A percentile compares a stretch with the other conserved stretches of the same genome.
These are phyloP conservation scores for Shargacucullia verbasci DNA, from an alignment of 2,888 invertebrate species.

Conservation along the genomic window DNA sequence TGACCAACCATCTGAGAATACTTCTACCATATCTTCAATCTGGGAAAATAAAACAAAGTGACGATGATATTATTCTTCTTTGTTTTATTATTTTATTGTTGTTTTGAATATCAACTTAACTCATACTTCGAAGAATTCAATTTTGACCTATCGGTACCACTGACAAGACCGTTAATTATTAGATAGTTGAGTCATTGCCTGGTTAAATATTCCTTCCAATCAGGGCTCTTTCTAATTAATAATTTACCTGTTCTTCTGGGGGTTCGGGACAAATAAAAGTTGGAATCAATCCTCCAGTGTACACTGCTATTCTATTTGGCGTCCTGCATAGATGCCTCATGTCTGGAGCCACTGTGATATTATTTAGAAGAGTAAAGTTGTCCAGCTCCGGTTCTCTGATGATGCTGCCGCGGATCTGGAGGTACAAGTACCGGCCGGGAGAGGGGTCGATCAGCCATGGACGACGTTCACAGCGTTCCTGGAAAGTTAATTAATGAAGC, in stretches of 20 bases:
- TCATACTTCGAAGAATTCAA: not conserved
- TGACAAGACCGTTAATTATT: too few species aligned
- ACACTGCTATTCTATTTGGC: slow-evolving; percentile 93
- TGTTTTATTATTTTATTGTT: too few species aligned
- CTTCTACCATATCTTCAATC: slow-evolving; percentile 92
- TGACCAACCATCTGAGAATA: slow-evolving; percentile 95
- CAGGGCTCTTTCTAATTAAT: too few species aligned
- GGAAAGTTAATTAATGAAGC: slow-evolving; percentile 68
- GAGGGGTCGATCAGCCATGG: slow-evolving; percentile 95
- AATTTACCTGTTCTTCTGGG: slow-evolving; percentile 70
- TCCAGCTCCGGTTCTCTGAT: slow-evolving; percentile 84
- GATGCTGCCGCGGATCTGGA: slow-evolving; percentile 92
- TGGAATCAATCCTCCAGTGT: slow-evolving; percentile 91
- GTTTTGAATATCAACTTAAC: too few species aligned
- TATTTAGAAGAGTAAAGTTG: slow-evolving; percentile 87
- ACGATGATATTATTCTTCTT: too few species aligned
- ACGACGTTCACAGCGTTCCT: slow-evolving; percentile 94
- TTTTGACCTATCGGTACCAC: too few species aligned
- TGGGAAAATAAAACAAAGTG: too few species aligned
- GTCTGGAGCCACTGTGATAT: slow-evolving; percentile 89
- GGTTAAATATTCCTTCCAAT: too few species aligned
- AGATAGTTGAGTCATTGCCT: too few species aligned
- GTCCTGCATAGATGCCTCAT: slow-evolving; percentile 91
- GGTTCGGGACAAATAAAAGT: slow-evolving; percentile 90
- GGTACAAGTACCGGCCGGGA: slow-evolving; percentile 93